A percentile compares a stretch with the other conserved stretches of the same genome.
Conservation (phyloP, 2,888 invertebrate genomes). For the Cynaeus angustus region DNA sequence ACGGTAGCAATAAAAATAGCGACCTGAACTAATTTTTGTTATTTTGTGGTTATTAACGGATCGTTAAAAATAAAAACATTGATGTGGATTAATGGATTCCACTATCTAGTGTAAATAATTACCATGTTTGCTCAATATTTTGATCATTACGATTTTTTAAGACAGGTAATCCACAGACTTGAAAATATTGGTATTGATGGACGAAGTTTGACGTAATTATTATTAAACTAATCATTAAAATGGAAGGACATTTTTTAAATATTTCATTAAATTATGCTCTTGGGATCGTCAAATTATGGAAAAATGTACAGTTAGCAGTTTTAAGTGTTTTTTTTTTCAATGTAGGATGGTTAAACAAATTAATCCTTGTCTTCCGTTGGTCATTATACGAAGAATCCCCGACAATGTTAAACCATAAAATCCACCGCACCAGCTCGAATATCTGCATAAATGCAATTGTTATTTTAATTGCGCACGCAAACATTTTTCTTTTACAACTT, state of each 20-base stretch:
- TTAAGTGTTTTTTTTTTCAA: no score
- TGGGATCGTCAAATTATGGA: no score
- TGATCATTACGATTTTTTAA: no score
- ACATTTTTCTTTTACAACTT: conserved; percentile 51
- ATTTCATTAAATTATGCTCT: no score
- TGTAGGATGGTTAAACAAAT: background rate
- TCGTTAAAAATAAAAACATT: background rate
- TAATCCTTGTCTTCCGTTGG: background rate
- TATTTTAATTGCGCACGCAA: conserved; percentile 64
- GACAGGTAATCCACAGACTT: no score
- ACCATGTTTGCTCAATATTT: no score
- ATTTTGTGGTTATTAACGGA: background rate
- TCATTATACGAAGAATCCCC: background rate
- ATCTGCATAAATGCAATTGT: conserved; percentile 62
- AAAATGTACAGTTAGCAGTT: no score
- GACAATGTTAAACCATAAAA: conserved; percentile 46
- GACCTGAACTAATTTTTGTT: background rate
- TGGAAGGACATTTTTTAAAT: no score
- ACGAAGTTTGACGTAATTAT: no score
- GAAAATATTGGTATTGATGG: no score
- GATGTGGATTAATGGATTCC: background rate
- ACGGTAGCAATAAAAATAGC: background rate
- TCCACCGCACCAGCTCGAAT: conserved; percentile 53
- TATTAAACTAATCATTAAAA: no score
- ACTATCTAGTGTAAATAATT: no score